Evolutionary conservation across 2,113 vertebrate genomes (phyloP), one percentile per base, ranked within the genome.

Genomic region (Phyllopteryx taeniolatus): DNA sequence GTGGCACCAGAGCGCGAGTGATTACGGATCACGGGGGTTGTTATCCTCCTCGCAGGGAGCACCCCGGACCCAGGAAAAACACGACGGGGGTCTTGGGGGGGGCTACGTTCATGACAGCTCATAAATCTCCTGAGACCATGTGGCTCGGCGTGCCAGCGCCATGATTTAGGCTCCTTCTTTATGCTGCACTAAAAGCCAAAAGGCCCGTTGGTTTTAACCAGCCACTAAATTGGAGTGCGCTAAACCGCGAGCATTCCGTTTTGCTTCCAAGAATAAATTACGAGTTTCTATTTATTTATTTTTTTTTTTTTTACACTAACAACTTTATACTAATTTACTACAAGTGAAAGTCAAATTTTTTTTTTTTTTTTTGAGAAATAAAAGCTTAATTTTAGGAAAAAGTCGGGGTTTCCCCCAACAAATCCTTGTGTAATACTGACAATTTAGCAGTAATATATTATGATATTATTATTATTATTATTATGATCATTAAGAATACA

Each of bases 81-180:
- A 42, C 7, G 15, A 11, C 27, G 49, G 19, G 31, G 9, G n/a
- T 39, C 20, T 33, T 54, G 42, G 11, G 51, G 1, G 33, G 27
- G n/a, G 33, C 33, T 51, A 53, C 49, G 2, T 53, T 33, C 12
- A 15, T 53, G 31, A 35, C 69, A 72, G 76, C 54, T 49, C 83
- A 74, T 85, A 83, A 80, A 88, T 84, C 80, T 81, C n/a, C 35
- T 0, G 42, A 67, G 59, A 73, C 68, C 71, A 67, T 17, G 66
- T 73, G 27, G 10, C 74, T 42, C 19, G 69, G 74, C 79, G 31
- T 76, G 71, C 76, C 72, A 31, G 35, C 5, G 2, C 20, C 0
- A 2, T 84, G 88, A 89, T 87, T 88, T 85, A 83, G 65, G 74
- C 65, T 73, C 64, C 62, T 17, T 70, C 61, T 83, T 85, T 76